Evolutionary conservation across 2,113 vertebrate genomes (phyloP).

Genomic region (Eublepharis macularius): DNA sequence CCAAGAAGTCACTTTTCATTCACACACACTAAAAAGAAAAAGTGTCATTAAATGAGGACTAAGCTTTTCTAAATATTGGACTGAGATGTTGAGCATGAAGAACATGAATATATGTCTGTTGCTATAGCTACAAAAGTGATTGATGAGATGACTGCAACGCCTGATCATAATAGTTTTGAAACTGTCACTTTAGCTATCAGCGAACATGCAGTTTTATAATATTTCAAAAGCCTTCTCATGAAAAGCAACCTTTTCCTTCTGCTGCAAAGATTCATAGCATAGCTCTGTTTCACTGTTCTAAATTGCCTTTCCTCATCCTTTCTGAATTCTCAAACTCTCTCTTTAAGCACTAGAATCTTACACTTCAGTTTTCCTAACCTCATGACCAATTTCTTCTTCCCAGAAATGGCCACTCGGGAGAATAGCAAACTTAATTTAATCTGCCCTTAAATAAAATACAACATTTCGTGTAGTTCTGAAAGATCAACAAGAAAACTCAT

Average conservation of each 20-base stretch:
- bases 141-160: constrained; percentile 18
- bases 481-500: background rate
- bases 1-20: no score
- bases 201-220: constrained; percentile 17
- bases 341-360: constrained; percentile 40
- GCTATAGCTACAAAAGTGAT: constrained; percentile 3
- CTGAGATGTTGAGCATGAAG: background rate
- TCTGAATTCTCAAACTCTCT: constrained; percentile 22
- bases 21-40: background rate
- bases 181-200: constrained; percentile 28
- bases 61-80: background rate
- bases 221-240: constrained; percentile 23
- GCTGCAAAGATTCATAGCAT: constrained; percentile 10
- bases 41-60: background rate
- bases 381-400: constrained; percentile 31
- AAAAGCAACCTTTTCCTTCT: constrained; percentile 5
- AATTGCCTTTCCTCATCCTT: constrained; percentile 10
- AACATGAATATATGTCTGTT: constrained; percentile 8
- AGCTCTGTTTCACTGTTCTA: background rate
- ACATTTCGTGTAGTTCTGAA: constrained; percentile 18
- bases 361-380: constrained; percentile 36
- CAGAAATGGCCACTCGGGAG: constrained; percentile 26
- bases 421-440: constrained; percentile 39
- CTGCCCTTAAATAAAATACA: constrained; percentile 16
- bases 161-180: constrained; percentile 29